These are phyloP conservation scores for Phortica variegata DNA, from an alignment of 1,140 invertebrate species.

Conservation along the genomic window DNA sequence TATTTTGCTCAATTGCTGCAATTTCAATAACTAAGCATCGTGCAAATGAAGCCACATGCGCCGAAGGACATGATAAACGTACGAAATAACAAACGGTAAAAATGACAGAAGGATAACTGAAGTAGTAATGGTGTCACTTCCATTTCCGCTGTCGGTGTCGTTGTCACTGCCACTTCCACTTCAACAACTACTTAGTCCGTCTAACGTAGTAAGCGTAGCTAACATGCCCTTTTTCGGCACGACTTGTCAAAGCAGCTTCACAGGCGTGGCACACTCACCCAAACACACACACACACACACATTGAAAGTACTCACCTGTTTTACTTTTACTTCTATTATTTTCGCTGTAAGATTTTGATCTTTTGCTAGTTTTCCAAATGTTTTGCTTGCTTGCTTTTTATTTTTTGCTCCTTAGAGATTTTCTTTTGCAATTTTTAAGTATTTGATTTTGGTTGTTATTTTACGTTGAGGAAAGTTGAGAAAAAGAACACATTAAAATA, in stretches of 20 bases:
- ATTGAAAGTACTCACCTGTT: background rate
- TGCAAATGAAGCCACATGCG: too few species aligned
- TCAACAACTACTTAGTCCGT: constrained; percentile 25
- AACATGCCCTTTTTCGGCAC: constrained; percentile 1
- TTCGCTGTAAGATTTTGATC: constrained; percentile 12
- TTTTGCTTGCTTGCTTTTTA: too few species aligned
- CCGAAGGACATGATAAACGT: constrained; percentile 21
- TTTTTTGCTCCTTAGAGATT: too few species aligned
- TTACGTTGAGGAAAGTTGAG: too few species aligned
- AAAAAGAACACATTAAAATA: too few species aligned
- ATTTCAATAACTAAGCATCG: constrained; percentile 51
- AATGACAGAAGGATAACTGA: background rate
- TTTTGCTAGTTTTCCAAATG: constrained; percentile 10
- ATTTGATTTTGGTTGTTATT: too few species aligned
- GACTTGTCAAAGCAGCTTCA: background rate
- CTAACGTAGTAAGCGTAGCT: constrained; percentile 12
- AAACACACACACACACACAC: background rate
- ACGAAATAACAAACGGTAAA: constrained; percentile 4
- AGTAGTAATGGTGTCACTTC: background rate
- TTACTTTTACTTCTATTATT: constrained; percentile 36
- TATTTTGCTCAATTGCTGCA: constrained; percentile 38
- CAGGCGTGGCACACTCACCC: too few species aligned
- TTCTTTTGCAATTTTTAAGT: too few species aligned
- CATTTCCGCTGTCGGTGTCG: background rate
- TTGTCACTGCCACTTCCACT: background rate